A percentile compares a stretch with the other conserved stretches of the same genome.
These are phyloP conservation scores for Sisyra nigra DNA, from an alignment of 2,888 invertebrate species.

Conservation along the genomic window DNA sequence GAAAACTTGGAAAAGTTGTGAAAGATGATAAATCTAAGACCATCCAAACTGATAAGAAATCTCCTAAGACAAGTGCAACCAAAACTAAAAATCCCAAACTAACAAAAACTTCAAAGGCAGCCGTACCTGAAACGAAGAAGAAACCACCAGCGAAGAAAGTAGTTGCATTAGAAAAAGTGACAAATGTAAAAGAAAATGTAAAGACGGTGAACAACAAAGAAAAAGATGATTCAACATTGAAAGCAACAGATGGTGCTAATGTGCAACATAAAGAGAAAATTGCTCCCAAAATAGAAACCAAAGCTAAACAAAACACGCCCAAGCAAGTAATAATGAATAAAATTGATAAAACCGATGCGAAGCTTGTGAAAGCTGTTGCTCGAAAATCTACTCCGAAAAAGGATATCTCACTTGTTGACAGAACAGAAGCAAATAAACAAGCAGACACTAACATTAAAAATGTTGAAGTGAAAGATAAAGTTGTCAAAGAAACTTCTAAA, in stretches of 20 bases:
- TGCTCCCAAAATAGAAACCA: not conserved
- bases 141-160: not conserved
- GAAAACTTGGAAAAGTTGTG: slow-evolving; percentile 26
- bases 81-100: not conserved
- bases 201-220: not conserved
- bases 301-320: slow-evolving; percentile 23
- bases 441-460: slow-evolving; percentile 27
- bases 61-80: too few species aligned
- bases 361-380: not conserved
- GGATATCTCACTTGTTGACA: slow-evolving; percentile 18
- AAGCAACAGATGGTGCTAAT: not conserved
- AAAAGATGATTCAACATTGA: not conserved
- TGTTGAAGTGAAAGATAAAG: slow-evolving; percentile 23
- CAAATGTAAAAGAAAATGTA: not conserved
- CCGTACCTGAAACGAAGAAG: not conserved
- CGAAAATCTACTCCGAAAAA: slow-evolving; percentile 15
- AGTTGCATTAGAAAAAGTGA: not conserved
- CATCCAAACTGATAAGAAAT: not conserved
- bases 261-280: too few species aligned
- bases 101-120: not conserved
- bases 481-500: slow-evolving; percentile 15
- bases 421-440: slow-evolving; percentile 16
- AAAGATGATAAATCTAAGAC: slow-evolving; percentile 14
- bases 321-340: slow-evolving; percentile 17
- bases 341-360: not conserved